Percentiles rank a stretch among this genome's conserved stretches.
phyloP scores from a whole-genome alignment of 30 jellyfish, hydroid and myxozoan species.

The Hydra vulgaris region DNA sequence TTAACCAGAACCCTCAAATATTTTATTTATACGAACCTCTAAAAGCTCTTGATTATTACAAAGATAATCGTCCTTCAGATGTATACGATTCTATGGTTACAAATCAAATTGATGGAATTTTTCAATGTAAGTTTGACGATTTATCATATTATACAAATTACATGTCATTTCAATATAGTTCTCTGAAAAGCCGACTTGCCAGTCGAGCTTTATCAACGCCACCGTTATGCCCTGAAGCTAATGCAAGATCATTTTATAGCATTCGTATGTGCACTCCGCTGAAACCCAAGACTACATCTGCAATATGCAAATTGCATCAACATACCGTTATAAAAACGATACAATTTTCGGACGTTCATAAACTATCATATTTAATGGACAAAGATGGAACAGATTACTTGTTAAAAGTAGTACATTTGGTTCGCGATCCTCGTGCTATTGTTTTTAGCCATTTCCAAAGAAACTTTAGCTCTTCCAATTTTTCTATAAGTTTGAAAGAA shows the following conservation, averaged over 20 bases:
- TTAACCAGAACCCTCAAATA: constrained; percentile 96
- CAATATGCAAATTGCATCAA: constrained; percentile 94
- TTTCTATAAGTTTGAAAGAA: constrained; percentile 52
- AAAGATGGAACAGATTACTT: constrained; percentile 95
- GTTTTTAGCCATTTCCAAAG: constrained; percentile 76
- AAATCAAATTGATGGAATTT: constrained; percentile 84
- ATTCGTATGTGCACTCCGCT: constrained; percentile 98
- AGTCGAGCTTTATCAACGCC: constrained; percentile 98
- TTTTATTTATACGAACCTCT: constrained; percentile 91
- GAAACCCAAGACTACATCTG: constrained; percentile 98
- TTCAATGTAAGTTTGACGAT: constrained; percentile 96
- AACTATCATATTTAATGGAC: constrained; percentile 92
- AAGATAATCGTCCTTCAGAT: constrained; percentile 95
- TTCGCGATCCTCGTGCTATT: constrained; percentile 97
- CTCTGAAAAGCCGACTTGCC: constrained; percentile 94
- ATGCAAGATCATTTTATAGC: constrained; percentile 81
- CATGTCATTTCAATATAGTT: constrained; percentile 95
- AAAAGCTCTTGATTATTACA: constrained; percentile 79
- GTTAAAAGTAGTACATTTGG: constrained; percentile 96
- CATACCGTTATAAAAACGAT: constrained; percentile 92
- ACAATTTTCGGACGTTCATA: constrained; percentile 91
- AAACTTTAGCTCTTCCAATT: constrained; percentile 48
- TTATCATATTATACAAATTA: constrained; percentile 77
- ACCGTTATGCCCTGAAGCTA: constrained; percentile 92
- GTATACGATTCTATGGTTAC: constrained; percentile 99